Evolutionary conservation across 2,113 vertebrate species (phyloP), one percentile per base, ranked within the genome.

Genomic region (Brienomyrus brachyistius): DNA sequence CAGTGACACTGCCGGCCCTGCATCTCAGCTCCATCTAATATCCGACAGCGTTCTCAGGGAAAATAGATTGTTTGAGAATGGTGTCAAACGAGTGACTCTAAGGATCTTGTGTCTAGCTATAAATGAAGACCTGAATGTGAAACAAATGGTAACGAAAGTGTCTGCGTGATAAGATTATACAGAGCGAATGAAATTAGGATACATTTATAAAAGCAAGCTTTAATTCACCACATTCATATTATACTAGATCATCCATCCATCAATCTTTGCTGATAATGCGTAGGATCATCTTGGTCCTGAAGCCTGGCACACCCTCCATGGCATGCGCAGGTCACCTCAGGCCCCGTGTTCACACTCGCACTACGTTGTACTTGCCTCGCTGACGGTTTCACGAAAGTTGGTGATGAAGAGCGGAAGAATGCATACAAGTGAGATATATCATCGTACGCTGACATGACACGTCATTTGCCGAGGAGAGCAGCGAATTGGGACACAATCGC

Each of bases 401-500:
- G 27, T 77, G 3, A 40, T 40, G 4, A 77, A 77, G 70, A 40
- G 40, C 2, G 3, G 70, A 40, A 77, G 31, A 31, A 17, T 45
- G 11, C 17, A 47, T 45, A 23, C 17, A 83, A 47, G 43, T 48
- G 80, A 45, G 47, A 21, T 43, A 47, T 8, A 21, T 47, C 17
- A 21, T 23, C 21, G 21, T 21, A 45, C 10, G 2, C 19, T 83
- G 43, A 83, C 80, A n/a, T 21, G 23, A 23, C 47, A n/a, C 15
- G 43, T 83, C 43, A 83, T 45, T 45, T 83, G 43, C 80, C 10
- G 23, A n/a, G 52, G 23, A 89, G 23, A 62, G 21, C 82, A 48
- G 47, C 15, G 31, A 91, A 91, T 91, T 50, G 74, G 19, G 87
- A 92, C 93, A 91, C 91, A 90, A 92, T 91, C 92, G 89, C 87